phyloP scores from a whole-genome alignment of 1,140 invertebrate species.

The Drosophila sturtevanti region DNA sequence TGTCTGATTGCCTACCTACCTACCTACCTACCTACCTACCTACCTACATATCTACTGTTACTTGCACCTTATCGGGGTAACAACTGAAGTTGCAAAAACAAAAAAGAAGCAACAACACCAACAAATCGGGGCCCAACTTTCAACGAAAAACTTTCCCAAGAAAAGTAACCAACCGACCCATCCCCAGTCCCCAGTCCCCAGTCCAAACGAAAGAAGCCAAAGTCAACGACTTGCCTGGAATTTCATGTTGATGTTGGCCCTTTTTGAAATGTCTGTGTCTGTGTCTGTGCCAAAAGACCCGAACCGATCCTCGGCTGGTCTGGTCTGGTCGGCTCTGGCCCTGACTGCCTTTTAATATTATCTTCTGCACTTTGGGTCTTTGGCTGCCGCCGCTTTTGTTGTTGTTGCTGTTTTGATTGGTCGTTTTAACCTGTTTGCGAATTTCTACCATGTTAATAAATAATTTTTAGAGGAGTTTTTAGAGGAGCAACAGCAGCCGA shows the following conservation, averaged over 20 bases:
- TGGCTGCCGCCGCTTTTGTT: conserved; percentile 64
- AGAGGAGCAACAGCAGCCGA: conserved; percentile 36
- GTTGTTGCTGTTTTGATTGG: conserved; percentile 76
- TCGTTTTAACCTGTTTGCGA: conserved; percentile 80
- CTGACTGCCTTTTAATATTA: conserved; percentile 80
- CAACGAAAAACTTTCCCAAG: conserved; percentile 79
- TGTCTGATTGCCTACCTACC: background rate
- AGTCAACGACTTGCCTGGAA: conserved; percentile 79
- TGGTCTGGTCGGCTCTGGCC: conserved; percentile 38
- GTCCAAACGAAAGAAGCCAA: conserved; percentile 30
- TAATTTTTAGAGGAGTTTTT: conserved; percentile 80
- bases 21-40: conserved; percentile 33
- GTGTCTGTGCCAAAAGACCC: conserved; percentile 8
- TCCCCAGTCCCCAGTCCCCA: background rate
- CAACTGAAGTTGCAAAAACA: conserved; percentile 15
- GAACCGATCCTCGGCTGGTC: background rate
- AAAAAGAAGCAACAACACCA: conserved; percentile 41
- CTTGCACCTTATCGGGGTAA: conserved; percentile 11
- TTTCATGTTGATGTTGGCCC: conserved; percentile 81
- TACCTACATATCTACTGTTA: conserved; percentile 18
- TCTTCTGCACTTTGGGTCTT: conserved; percentile 78
- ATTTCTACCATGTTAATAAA: conserved; percentile 81
- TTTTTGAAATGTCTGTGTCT: conserved; percentile 64
- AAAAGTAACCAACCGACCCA: conserved; percentile 68
- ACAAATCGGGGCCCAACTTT: conserved; percentile 64